These are phyloP conservation scores for Diarsia brunnea DNA, from an alignment of 2,888 invertebrate genomes.

Conservation along the genomic window DNA sequence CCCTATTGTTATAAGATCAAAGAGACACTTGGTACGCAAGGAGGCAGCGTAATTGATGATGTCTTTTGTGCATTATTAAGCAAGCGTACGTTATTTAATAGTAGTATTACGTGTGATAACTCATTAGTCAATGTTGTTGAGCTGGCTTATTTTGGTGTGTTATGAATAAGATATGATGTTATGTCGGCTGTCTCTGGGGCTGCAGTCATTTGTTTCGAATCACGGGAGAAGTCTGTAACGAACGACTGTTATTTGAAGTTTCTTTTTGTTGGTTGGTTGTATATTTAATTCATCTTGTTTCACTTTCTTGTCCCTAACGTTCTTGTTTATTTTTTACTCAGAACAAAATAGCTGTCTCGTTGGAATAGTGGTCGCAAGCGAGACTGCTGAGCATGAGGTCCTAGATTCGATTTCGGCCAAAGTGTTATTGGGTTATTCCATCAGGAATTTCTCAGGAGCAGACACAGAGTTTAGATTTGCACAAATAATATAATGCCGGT, in stretches of 20 bases:
- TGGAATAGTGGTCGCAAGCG: too few relatives aligned
- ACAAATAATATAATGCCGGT: too few relatives aligned
- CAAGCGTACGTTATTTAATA: constrained; percentile 69
- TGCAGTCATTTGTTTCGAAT: constrained; percentile 33
- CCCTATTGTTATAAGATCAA: constrained; percentile 81
- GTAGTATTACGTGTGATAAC: constrained; percentile 61
- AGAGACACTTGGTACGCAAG: constrained; percentile 74
- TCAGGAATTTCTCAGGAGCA: too few relatives aligned
- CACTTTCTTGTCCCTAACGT: background rate
- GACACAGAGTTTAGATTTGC: too few relatives aligned
- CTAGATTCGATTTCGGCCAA: too few relatives aligned
- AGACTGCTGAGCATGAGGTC: too few relatives aligned
- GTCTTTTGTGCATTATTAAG: constrained; percentile 78
- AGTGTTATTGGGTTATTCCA: too few relatives aligned
- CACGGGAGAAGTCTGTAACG: background rate
- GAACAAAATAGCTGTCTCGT: too few relatives aligned
- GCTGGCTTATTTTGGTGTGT: constrained; percentile 28
- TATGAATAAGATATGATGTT: constrained; percentile 49
- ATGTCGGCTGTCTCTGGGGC: constrained; percentile 15
- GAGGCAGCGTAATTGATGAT: constrained; percentile 77
- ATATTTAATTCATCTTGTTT: constrained; percentile 5
- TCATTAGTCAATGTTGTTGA: constrained; percentile 62
- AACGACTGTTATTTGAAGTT: background rate
- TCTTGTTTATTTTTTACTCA: background rate
- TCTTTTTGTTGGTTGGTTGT: constrained; percentile 1